Conservation (phyloP, 2,888 invertebrate genomes). For the Amblyjoppa fuscipennis region DNA sequence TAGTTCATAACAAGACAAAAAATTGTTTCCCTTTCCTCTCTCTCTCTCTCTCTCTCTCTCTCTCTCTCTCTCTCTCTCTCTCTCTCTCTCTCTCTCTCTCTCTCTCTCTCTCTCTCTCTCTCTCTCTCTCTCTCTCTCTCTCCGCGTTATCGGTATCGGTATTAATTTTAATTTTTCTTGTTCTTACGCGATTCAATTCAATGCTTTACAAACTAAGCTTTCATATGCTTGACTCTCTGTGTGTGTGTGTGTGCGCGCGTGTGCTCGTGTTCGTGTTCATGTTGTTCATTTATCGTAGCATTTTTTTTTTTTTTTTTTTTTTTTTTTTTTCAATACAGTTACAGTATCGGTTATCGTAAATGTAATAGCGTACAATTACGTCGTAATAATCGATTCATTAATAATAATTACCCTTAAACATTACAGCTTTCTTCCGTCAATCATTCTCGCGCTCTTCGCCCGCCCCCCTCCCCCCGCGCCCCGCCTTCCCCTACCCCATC, state of each 20-base stretch:
- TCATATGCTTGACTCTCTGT: constrained; percentile 26
- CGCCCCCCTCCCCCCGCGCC: constrained; percentile 11
- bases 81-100: constrained; percentile 58
- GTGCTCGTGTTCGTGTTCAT: constrained; percentile 45
- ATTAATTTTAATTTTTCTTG: constrained; percentile 19
- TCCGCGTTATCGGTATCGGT: constrained; percentile 56
- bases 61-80: constrained; percentile 53
- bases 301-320: constrained; percentile 62
- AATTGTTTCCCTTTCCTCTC: constrained; percentile 77
- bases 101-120: constrained; percentile 49
- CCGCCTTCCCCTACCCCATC: constrained; percentile 26
- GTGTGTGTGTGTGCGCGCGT: constrained; percentile 45
- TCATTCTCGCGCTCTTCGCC: constrained; percentile 54
- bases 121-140: constrained; percentile 57
- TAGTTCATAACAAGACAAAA: constrained; percentile 88
- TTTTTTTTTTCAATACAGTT: constrained; percentile 38
- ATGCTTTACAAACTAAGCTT: constrained; percentile 69
- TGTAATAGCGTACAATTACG: constrained; percentile 64
- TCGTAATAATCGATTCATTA: constrained; percentile 71
- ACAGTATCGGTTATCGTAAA: background rate
- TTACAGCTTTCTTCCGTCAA: constrained; percentile 64
- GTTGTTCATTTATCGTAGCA: constrained; percentile 49
- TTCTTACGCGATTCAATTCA: constrained; percentile 70
- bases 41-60: constrained; percentile 62
- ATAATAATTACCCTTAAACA: constrained; percentile 73